A percentile compares a stretch with the other conserved stretches of the same genome.
phyloP scores from a whole-genome alignment of 2,888 invertebrate species.

The Hypsopygia costalis region DNA sequence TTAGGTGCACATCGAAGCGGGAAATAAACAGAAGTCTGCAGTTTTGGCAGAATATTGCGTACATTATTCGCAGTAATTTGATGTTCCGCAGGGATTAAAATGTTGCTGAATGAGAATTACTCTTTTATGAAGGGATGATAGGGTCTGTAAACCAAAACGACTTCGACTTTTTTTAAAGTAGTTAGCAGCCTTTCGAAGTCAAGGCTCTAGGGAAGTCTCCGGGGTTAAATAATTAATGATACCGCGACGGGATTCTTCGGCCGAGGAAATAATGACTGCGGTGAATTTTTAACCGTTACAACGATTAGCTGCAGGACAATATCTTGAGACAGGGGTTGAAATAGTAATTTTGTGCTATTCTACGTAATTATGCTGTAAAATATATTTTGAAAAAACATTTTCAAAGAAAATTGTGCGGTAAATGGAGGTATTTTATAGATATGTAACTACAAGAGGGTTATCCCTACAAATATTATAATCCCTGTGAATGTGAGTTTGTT shows the following conservation, averaged over 20 bases:
- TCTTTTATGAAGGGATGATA: constrained; percentile 14
- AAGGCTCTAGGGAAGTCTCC: constrained; percentile 31
- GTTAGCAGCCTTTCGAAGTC: constrained; percentile 42
- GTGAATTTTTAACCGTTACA: constrained; percentile 49
- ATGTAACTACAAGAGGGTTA: too few relatives aligned
- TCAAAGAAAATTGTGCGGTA: too few relatives aligned
- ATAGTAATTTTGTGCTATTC: background rate
- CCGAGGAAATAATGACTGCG: constrained; percentile 42
- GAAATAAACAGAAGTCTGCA: constrained; percentile 1
- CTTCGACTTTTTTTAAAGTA: constrained; percentile 32
- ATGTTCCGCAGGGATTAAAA: constrained; percentile 17
- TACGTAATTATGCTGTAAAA: background rate
- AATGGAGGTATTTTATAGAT: too few relatives aligned
- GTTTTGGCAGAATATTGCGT: constrained; percentile 6
- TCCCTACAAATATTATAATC: too few relatives aligned
- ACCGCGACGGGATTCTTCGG: constrained; percentile 35
- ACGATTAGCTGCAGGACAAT: constrained; percentile 38
- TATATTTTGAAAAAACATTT: background rate
- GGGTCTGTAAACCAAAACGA: constrained; percentile 15
- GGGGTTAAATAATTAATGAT: constrained; percentile 54
- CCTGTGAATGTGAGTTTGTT: too few relatives aligned
- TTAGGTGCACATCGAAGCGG: constrained; percentile 10
- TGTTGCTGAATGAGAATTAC: constrained; percentile 12
- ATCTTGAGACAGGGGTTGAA: constrained; percentile 20
- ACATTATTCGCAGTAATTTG: constrained; percentile 7